phyloP scores from a whole-genome alignment of 2,797 vertebrate species.

The Coendou prehensilis region DNA sequence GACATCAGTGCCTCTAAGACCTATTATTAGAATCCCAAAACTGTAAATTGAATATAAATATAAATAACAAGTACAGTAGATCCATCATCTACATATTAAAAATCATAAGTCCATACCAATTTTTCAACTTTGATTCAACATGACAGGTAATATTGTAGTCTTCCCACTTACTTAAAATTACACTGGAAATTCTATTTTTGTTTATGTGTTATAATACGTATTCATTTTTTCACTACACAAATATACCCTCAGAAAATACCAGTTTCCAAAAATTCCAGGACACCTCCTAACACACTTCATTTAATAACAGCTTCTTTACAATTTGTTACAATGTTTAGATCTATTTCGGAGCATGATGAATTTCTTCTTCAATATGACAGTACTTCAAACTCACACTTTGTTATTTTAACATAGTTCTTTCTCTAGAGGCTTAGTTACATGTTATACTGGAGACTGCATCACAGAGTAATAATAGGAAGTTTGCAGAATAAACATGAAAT shows the following conservation, averaged over 20 bases:
- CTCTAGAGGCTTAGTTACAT: background rate
- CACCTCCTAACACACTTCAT: background rate
- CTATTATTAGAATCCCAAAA: background rate
- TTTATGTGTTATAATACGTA: background rate
- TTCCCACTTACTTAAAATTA: background rate
- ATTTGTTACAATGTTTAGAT: background rate
- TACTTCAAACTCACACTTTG: background rate
- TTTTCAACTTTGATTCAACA: background rate
- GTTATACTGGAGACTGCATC: background rate
- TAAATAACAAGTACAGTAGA: background rate
- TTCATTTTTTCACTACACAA: background rate
- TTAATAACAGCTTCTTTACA: background rate
- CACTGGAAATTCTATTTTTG: background rate
- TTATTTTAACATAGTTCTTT: background rate
- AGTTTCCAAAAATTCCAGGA: background rate
- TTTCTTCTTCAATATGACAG: background rate
- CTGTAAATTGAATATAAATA: background rate
- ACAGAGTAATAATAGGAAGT: background rate
- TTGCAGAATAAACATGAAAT: slow-evolving; percentile 16
- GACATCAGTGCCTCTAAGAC: background rate
- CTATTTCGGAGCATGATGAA: background rate
- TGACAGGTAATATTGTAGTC: background rate
- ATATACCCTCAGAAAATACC: background rate
- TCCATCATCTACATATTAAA: background rate
- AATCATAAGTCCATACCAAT: background rate